These are phyloP conservation scores for Pelusios castaneus DNA, from an alignment of 2,113 vertebrate genomes.

Conservation along the genomic window DNA sequence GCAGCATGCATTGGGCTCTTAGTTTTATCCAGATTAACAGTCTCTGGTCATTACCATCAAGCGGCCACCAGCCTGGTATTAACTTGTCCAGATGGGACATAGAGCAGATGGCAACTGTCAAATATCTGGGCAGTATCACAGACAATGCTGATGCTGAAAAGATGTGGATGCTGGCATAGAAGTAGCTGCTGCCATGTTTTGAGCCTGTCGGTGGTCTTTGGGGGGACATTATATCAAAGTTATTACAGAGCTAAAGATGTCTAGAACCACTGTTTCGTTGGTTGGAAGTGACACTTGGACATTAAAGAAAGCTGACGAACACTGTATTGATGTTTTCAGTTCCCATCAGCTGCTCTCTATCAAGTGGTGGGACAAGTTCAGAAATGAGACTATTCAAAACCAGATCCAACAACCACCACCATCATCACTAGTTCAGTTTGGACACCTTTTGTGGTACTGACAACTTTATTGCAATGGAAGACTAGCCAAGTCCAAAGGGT, in stretches of 20 bases:
- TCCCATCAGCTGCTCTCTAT: neutral
- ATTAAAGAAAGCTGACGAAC: neutral
- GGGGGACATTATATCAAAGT: neutral
- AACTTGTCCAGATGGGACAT: neutral
- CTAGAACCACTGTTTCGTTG: neutral
- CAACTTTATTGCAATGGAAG: neutral
- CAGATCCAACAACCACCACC: neutral
- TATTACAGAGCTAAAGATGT: neutral
- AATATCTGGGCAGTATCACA: neutral
- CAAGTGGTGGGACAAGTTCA: neutral
- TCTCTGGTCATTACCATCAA: neutral
- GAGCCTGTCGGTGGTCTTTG: neutral
- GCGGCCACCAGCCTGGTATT: neutral
- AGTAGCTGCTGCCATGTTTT: neutral
- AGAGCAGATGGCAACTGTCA: neutral
- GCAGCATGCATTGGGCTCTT: neutral
- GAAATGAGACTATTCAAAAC: neutral
- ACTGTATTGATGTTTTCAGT: neutral
- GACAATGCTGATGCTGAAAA: neutral
- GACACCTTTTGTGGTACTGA: neutral
- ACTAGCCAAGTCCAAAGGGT: neutral
- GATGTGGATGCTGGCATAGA: neutral
- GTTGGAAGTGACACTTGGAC: neutral
- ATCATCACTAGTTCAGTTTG: neutral
- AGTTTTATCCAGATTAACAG: neutral